phyloP scores from a whole-genome alignment of 1,140 invertebrate species.

The Sitobion miscanthi region DNA sequence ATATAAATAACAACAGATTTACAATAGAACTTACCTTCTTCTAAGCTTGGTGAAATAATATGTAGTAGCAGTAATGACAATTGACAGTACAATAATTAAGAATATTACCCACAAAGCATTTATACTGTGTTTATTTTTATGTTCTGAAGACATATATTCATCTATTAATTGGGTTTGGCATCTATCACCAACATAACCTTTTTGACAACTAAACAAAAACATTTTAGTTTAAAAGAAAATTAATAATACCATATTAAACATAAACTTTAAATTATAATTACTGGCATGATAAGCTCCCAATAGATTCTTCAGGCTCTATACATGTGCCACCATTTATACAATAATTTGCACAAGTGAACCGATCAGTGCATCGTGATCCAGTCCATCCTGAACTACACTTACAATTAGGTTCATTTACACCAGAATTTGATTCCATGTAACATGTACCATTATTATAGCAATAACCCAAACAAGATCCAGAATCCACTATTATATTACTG shows the following conservation, averaged over 20 bases:
- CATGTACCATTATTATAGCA: conserved; percentile 56
- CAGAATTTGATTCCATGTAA: conserved; percentile 42
- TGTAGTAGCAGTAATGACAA: conserved; percentile 24
- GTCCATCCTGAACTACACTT: conserved; percentile 64
- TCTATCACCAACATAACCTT: conserved; percentile 61
- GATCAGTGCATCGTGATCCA: conserved; percentile 67
- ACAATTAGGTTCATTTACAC: conserved; percentile 57
- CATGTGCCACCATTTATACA: conserved; percentile 68
- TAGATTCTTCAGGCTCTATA: conserved; percentile 34
- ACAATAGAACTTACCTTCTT: conserved; percentile 25
- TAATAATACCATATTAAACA: not conserved
- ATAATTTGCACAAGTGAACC: conserved; percentile 65
- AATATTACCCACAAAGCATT: conserved; percentile 42
- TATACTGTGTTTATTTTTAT: conserved; percentile 3
- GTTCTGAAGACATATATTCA: not conserved
- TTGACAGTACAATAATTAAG: conserved; percentile 3
- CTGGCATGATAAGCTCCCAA: conserved; percentile 34
- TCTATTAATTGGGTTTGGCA: conserved; percentile 61
- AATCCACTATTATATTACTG: conserved; percentile 45
- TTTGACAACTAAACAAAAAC: conserved; percentile 61
- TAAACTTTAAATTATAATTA: conserved; percentile 16
- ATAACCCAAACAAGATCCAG: conserved; percentile 43
- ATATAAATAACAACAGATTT: not conserved
- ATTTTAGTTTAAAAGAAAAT: conserved; percentile 18
- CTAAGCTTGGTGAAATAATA: conserved; percentile 47